Percentiles rank a stretch among this genome's conserved stretches.
phyloP scores from a whole-genome alignment of 2,113 vertebrate species.

The Sinocyclocheilus anophthalmus region DNA sequence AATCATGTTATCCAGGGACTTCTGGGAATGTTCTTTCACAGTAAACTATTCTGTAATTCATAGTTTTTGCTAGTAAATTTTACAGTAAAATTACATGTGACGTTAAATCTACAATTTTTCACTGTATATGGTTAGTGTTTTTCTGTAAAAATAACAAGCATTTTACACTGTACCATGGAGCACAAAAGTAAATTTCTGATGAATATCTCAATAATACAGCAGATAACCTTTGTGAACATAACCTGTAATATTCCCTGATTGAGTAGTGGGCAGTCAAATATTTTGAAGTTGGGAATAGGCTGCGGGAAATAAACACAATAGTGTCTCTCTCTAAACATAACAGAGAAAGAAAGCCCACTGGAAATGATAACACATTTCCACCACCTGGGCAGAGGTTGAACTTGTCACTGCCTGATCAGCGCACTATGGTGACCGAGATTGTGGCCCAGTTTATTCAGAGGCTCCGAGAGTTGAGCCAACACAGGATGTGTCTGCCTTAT shows the following conservation, averaged over 20 bases:
- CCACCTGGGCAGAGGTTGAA: background rate
- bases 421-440: background rate
- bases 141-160: no score
- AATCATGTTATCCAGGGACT: no score
- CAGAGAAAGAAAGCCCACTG: background rate
- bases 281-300: constrained; percentile 17
- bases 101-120: background rate
- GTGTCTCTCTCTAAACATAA: constrained; percentile 22
- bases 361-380: background rate
- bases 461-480: background rate
- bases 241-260: background rate
- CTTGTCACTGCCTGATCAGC: background rate
- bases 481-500: constrained; percentile 13
- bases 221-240: background rate
- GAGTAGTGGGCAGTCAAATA: background rate
- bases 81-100: background rate
- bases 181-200: no score
- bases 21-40: no score
- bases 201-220: background rate
- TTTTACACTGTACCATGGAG: no score
- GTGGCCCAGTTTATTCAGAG: background rate
- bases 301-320: constrained; percentile 40
- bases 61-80: background rate
- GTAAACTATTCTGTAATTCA: background rate
- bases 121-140: background rate